Evolutionary conservation across 2,888 invertebrate species (phyloP).

Genomic region (Spodoptera littoralis): DNA sequence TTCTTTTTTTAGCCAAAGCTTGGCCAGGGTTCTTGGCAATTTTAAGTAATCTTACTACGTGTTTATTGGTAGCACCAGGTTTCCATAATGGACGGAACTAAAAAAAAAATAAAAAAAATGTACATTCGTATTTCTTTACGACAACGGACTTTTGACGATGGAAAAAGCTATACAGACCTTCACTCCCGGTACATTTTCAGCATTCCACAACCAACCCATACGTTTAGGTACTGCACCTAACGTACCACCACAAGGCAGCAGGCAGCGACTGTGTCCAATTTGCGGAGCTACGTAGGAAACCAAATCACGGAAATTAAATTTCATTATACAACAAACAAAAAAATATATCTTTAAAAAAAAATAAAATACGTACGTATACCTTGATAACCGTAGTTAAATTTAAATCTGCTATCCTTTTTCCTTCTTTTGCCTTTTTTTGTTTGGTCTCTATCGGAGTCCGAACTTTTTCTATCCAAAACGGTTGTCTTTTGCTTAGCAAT

Average conservation of each 20-base stretch:
- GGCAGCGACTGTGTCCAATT: slow-evolving; percentile 82
- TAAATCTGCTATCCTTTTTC: slow-evolving; percentile 76
- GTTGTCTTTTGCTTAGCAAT: slow-evolving; percentile 2
- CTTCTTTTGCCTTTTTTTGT: slow-evolving; percentile 72
- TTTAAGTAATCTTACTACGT: slow-evolving; percentile 76
- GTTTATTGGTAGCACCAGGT: slow-evolving; percentile 83
- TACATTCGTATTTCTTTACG: slow-evolving; percentile 19
- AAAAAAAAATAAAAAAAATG: slow-evolving; percentile 65
- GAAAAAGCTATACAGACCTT: slow-evolving; percentile 67
- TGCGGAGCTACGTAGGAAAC: slow-evolving; percentile 73
- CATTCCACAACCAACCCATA: slow-evolving; percentile 87
- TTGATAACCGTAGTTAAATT: slow-evolving; percentile 84
- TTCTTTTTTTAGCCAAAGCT: slow-evolving; percentile 75
- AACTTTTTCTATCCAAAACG: background rate
- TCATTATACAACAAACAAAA: background rate
- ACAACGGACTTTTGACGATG: background rate
- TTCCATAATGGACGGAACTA: slow-evolving; percentile 83
- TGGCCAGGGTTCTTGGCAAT: slow-evolving; percentile 78
- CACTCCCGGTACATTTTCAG: slow-evolving; percentile 78
- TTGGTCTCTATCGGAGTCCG: slow-evolving; percentile 72
- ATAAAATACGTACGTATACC: slow-evolving; percentile 84
- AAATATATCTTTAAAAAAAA: slow-evolving; percentile 46
- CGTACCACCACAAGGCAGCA: slow-evolving; percentile 74
- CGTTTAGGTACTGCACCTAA: slow-evolving; percentile 76
- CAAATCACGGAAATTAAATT: background rate